These are phyloP conservation scores for Lochmaea capreae DNA, from an alignment of 2,888 invertebrate genomes.

Conservation along the genomic window DNA sequence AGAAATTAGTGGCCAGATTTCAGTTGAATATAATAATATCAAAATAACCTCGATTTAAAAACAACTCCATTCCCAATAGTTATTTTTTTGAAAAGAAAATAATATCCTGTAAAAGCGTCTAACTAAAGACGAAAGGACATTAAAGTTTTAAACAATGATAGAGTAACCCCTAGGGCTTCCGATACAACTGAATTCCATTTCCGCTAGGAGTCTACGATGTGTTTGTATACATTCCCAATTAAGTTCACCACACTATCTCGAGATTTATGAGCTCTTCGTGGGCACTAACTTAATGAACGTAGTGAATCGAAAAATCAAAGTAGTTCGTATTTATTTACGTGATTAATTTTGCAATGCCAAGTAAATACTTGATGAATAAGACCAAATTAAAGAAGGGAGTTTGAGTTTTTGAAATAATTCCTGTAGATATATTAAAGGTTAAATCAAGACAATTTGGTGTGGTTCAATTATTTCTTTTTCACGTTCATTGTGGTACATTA, in stretches of 20 bases:
- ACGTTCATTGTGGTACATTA: no score
- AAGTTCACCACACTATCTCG: constrained; percentile 42
- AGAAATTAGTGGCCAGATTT: no score
- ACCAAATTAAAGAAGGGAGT: no score
- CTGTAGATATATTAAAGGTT: no score
- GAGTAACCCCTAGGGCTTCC: constrained; percentile 53
- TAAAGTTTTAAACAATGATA: constrained; percentile 58
- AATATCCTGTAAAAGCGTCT: constrained; percentile 14
- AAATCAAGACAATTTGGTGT: no score
- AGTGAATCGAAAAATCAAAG: constrained; percentile 18
- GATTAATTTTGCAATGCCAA: background rate
- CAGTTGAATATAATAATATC: no score
- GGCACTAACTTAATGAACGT: constrained; percentile 34
- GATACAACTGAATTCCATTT: constrained; percentile 55
- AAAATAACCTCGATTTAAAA: background rate
- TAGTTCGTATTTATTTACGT: background rate
- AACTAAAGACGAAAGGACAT: constrained; percentile 39
- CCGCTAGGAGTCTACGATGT: constrained; percentile 43
- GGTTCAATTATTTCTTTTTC: no score
- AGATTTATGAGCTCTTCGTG: constrained; percentile 40
- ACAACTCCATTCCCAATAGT: background rate
- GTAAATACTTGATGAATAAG: no score
- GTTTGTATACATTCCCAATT: constrained; percentile 47
- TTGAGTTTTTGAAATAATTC: no score
- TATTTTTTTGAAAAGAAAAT: constrained; percentile 5